Conservation (phyloP, 2,113 vertebrate genomes). For the Rhabdomys dilectus region DNA sequence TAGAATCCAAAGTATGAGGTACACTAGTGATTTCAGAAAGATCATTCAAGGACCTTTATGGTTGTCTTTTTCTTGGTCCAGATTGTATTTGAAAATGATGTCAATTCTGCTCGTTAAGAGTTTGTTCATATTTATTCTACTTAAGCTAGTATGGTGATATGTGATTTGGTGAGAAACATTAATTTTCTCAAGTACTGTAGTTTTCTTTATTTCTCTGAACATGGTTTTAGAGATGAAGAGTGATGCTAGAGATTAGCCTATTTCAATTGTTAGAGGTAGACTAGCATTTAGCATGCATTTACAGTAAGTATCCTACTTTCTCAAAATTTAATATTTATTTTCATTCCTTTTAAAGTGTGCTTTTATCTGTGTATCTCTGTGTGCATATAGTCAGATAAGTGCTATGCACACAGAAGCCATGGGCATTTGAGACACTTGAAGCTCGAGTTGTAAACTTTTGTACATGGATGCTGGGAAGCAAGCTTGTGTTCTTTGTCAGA, state of each 20-base stretch:
- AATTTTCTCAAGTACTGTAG: not conserved
- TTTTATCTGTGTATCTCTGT: not conserved
- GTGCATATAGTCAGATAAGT: not conserved
- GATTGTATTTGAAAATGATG: not conserved
- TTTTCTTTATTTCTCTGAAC: not conserved
- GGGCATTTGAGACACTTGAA: not conserved
- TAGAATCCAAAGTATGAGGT: fast-evolving
- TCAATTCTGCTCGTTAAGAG: not conserved
- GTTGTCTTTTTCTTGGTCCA: not conserved
- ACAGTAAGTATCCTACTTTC: not conserved
- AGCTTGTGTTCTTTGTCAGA: not conserved
- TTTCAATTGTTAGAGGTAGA: not conserved
- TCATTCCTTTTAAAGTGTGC: not conserved
- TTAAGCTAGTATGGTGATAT: not conserved
- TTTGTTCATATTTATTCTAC: not conserved
- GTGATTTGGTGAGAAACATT: not conserved
- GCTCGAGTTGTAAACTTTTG: not conserved
- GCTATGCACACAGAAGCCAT: not conserved
- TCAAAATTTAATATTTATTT: not conserved
- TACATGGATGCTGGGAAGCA: not conserved
- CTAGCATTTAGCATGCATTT: not conserved
- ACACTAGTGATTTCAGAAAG: not conserved
- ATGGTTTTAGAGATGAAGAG: not conserved
- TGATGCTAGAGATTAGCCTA: not conserved
- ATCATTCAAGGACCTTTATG: not conserved